phyloP scores from a whole-genome alignment of 2,797 vertebrate genomes.

The Synanceia verrucosa region DNA sequence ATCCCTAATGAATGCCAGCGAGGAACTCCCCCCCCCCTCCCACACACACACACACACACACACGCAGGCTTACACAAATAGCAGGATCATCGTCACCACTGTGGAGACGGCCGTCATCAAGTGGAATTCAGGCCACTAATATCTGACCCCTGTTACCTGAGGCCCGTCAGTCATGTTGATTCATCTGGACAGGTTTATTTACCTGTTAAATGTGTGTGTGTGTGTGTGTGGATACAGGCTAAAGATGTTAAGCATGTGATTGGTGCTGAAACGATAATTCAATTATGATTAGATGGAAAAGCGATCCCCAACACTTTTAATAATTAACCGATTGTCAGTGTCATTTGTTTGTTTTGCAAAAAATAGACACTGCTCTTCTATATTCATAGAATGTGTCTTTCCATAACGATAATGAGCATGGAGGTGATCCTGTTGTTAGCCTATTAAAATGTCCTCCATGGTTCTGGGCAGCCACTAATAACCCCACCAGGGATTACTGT shows the following conservation, averaged over 20 bases:
- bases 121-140: slow-evolving; percentile 43
- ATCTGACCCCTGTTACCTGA: slow-evolving; percentile 62
- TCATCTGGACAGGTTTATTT: slow-evolving; percentile 54
- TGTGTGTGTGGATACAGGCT: not conserved
- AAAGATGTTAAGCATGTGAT: not conserved
- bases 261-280: not conserved
- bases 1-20: slow-evolving; percentile 71
- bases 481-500: slow-evolving; percentile 72
- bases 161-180: slow-evolving; percentile 62
- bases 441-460: slow-evolving; percentile 61
- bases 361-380: slow-evolving; percentile 33
- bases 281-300: not conserved
- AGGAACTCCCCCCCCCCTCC: slow-evolving; percentile 28
- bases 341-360: too few species aligned
- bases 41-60: not conserved
- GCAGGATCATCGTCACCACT: slow-evolving; percentile 21
- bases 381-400: slow-evolving; percentile 28
- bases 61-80: slow-evolving; percentile 22
- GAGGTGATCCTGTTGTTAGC: slow-evolving; percentile 62
- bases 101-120: slow-evolving; percentile 43
- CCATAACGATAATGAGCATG: slow-evolving; percentile 45
- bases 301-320: not conserved
- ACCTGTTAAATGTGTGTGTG: not conserved
- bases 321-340: not conserved
- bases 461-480: slow-evolving; percentile 60